Evolutionary conservation across 2,888 invertebrate genomes (phyloP).

Genomic region (Harmothoe impar): DNA sequence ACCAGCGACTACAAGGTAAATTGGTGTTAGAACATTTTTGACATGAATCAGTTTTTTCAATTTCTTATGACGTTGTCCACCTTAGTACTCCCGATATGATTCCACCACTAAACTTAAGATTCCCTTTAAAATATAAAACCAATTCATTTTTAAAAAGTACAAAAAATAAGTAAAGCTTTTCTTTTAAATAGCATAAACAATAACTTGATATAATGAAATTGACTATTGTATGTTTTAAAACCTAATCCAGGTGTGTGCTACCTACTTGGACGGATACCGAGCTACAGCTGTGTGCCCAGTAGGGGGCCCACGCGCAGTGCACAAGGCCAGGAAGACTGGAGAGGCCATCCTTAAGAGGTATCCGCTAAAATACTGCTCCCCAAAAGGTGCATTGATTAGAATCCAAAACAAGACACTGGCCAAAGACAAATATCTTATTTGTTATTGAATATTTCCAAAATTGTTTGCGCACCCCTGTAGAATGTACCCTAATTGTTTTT

Average conservation of each 20-base stretch:
- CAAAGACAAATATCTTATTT: no score
- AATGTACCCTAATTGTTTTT: no score
- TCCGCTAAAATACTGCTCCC: no score
- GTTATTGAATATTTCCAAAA: no score
- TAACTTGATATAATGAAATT: neutral
- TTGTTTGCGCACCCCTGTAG: no score
- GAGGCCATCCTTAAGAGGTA: constrained; percentile 84
- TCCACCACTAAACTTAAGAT: constrained; percentile 7
- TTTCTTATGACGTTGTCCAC: no score
- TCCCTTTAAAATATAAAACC: neutral
- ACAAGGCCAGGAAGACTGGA: constrained; percentile 84
- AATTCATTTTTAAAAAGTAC: neutral
- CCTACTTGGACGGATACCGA: constrained; percentile 84
- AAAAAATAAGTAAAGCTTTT: neutral
- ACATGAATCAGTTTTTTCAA: no score
- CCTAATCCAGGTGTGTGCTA: constrained; percentile 82
- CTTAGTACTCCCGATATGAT: no score
- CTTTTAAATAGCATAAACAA: neutral
- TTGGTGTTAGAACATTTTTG: no score
- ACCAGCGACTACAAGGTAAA: constrained; percentile 83
- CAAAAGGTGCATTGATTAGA: neutral
- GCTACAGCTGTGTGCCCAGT: constrained; percentile 83
- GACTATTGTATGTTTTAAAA: neutral
- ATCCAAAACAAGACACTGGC: no score
- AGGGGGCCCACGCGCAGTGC: constrained; percentile 83